phyloP scores from a whole-genome alignment of 2,113 vertebrate species.

The Gambusia affinis region DNA sequence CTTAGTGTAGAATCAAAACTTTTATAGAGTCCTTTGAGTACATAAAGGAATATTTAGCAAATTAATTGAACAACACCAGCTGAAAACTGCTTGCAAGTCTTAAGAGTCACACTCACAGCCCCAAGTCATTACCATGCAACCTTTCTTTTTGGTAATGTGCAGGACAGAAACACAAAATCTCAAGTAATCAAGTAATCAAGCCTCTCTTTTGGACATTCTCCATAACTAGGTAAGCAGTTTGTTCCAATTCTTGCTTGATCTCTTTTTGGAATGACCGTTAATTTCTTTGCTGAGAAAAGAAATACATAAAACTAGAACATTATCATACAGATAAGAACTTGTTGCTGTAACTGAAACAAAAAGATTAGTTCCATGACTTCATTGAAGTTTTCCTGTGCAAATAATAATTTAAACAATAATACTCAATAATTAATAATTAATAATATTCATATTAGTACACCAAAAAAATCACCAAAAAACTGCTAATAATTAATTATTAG shows the following conservation, averaged over 20 bases:
- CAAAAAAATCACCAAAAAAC: no score
- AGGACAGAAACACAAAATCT: constrained; percentile 30
- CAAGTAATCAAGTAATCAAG: constrained; percentile 51
- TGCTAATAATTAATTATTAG: no score
- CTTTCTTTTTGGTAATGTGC: neutral
- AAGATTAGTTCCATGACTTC: no score
- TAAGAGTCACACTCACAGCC: neutral
- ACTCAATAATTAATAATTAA: no score
- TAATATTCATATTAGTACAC: no score
- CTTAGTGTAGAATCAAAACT: neutral
- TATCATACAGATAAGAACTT: no score
- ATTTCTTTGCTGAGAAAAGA: neutral
- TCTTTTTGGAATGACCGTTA: constrained; percentile 5
- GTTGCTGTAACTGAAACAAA: no score
- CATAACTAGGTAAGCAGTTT: constrained; percentile 31
- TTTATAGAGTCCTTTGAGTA: neutral
- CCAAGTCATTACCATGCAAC: no score
- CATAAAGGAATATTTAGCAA: neutral
- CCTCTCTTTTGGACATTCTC: constrained; percentile 23
- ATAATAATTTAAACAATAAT: no score
- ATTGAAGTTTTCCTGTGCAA: no score
- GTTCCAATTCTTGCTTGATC: constrained; percentile 5
- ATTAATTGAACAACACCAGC: constrained; percentile 2
- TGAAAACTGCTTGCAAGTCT: constrained; percentile 13
- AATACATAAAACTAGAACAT: constrained; percentile 25